Percentiles rank a stretch among this genome's conserved stretches.
phyloP scores from a whole-genome alignment of 1,140 invertebrate species.

The Pemphigus obesinymphae region DNA sequence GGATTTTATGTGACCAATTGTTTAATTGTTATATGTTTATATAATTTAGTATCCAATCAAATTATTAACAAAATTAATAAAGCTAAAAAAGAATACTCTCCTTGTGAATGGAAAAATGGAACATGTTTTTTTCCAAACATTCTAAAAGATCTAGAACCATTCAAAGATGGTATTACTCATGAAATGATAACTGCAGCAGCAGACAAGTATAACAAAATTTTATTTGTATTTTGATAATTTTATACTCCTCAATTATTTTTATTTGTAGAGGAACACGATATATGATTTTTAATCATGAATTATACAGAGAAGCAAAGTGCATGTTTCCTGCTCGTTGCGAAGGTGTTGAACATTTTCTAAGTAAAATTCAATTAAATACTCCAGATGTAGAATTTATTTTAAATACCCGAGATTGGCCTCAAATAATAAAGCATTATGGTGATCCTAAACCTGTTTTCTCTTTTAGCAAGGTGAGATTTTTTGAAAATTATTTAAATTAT shows the following conservation, averaged over 20 bases:
- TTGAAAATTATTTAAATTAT: background rate
- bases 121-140: constrained; percentile 62
- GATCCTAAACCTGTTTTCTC: constrained; percentile 78
- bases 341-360: constrained; percentile 87
- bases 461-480: constrained; percentile 77
- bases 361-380: constrained; percentile 60
- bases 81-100: constrained; percentile 41
- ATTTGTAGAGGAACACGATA: constrained; percentile 67
- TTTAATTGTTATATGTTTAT: background rate
- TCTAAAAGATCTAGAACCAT: constrained; percentile 63
- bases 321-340: constrained; percentile 87
- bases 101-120: constrained; percentile 44
- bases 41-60: constrained; percentile 24
- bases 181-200: constrained; percentile 59
- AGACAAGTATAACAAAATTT: constrained; percentile 53
- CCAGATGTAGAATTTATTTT: constrained; percentile 82
- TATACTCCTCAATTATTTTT: constrained; percentile 39
- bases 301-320: constrained; percentile 79
- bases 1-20: background rate
- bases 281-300: constrained; percentile 73
- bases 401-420: constrained; percentile 90
- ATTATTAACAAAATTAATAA: constrained; percentile 32
- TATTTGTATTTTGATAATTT: background rate
- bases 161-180: constrained; percentile 65
- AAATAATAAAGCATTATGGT: constrained; percentile 62